phyloP scores from a whole-genome alignment of 2,888 invertebrate species.

The Eupithecia vulgata region DNA sequence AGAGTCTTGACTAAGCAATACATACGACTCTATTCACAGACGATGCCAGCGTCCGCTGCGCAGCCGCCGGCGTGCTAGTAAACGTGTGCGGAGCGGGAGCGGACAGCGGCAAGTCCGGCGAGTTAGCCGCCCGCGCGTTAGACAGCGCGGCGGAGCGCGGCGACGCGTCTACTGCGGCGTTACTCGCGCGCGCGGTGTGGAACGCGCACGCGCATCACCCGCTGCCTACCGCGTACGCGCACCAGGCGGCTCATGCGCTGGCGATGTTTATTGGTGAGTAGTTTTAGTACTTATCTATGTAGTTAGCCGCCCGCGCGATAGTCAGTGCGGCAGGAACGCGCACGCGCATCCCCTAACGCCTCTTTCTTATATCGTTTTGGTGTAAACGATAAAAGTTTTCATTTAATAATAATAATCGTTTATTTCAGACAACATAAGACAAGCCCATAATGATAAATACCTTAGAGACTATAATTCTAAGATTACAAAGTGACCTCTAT shows the following conservation, averaged over 20 bases:
- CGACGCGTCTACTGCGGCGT: slow-evolving; percentile 57
- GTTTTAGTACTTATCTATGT: too few species aligned
- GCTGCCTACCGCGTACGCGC: slow-evolving; percentile 53
- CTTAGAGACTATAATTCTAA: too few species aligned
- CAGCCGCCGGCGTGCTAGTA: slow-evolving; percentile 92
- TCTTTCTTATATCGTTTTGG: neutral
- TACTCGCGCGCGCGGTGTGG: slow-evolving; percentile 63
- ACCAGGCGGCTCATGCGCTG: slow-evolving; percentile 71
- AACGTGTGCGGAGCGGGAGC: slow-evolving; percentile 85
- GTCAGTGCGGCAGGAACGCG: too few species aligned
- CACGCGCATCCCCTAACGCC: too few species aligned
- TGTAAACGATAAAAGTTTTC: neutral
- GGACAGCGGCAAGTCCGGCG: slow-evolving; percentile 54
- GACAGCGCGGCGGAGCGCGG: slow-evolving; percentile 49
- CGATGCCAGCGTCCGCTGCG: slow-evolving; percentile 88
- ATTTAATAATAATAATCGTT: too few species aligned
- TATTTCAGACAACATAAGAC: too few species aligned
- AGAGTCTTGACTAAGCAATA: neutral
- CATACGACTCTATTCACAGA: slow-evolving; percentile 61
- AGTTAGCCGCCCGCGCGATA: too few species aligned
- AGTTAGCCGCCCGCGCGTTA: slow-evolving; percentile 79
- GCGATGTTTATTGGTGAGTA: slow-evolving; percentile 88
- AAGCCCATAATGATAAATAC: too few species aligned
- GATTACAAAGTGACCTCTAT: too few species aligned
- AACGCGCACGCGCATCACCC: slow-evolving; percentile 64